Percentiles rank a stretch among this genome's conserved stretches.
phyloP scores from a whole-genome alignment of 2,797 vertebrate genomes.

The Smutsia gigantea region DNA sequence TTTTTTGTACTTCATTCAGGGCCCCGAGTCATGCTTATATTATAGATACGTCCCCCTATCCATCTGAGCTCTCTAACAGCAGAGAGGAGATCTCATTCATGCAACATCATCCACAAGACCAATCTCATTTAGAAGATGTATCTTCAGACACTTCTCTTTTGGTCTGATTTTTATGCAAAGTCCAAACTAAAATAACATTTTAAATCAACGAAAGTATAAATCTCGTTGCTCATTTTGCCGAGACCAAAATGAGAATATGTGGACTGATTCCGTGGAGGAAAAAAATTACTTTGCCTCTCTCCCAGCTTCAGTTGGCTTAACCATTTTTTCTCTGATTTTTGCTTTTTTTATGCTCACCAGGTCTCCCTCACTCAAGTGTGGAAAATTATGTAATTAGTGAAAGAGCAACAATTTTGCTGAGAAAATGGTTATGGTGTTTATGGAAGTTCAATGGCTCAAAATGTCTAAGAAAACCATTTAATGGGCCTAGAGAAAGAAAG shows the following conservation, averaged over 20 bases:
- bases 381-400: constrained; percentile 73
- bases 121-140: not conserved
- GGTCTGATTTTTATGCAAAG: constrained; percentile 57
- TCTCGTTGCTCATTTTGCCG: constrained; percentile 34
- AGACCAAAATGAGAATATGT: constrained; percentile 39
- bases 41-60: not conserved
- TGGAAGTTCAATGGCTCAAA: constrained; percentile 66
- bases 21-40: rapidly evolving
- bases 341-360: constrained; percentile 59
- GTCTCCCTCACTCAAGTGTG: constrained; percentile 66
- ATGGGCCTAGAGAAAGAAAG: constrained; percentile 14
- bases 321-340: not conserved
- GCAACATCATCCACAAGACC: not conserved
- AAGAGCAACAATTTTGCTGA: constrained; percentile 74
- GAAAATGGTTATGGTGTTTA: constrained; percentile 76
- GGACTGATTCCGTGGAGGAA: constrained; percentile 32
- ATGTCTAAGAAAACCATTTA: constrained; percentile 59
- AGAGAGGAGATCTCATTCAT: not conserved
- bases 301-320: not conserved
- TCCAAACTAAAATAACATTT: constrained; percentile 57
- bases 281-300: not conserved
- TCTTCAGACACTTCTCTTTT: not conserved
- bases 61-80: not conserved
- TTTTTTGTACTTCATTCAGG: not conserved
- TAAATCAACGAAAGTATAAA: constrained; percentile 56